Evolutionary conservation across 2,888 invertebrate genomes (phyloP).

Genomic region (Cremastobaeus sp.): DNA sequence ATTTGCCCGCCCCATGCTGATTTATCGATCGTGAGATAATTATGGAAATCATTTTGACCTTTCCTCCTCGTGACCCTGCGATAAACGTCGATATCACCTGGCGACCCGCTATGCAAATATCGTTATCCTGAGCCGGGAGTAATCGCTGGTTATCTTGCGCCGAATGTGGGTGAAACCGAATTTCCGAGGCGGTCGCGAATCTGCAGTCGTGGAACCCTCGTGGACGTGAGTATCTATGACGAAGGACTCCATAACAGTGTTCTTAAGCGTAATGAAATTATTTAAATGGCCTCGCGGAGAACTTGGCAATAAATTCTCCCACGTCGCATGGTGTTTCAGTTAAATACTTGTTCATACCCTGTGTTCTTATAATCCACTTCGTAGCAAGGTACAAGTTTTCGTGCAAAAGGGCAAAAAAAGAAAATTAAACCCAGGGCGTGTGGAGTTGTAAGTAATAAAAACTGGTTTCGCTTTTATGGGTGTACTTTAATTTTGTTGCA

Average conservation of each 20-base stretch:
- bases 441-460: slow-evolving; percentile 18
- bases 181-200: too few relatives aligned
- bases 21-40: slow-evolving; percentile 67
- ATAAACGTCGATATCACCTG: slow-evolving; percentile 40
- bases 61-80: slow-evolving; percentile 49
- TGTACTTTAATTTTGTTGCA: slow-evolving; percentile 23
- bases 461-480: slow-evolving; percentile 42
- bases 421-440: slow-evolving; percentile 23
- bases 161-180: slow-evolving; percentile 33
- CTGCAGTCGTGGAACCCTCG: too few relatives aligned
- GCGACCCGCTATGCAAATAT: slow-evolving; percentile 50
- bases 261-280: slow-evolving; percentile 42
- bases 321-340: slow-evolving; percentile 25
- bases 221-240: too few relatives aligned
- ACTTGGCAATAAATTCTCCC: slow-evolving; percentile 45
- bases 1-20: slow-evolving; percentile 64
- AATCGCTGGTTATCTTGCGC: slow-evolving; percentile 26
- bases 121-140: slow-evolving; percentile 36
- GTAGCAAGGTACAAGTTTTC: slow-evolving; percentile 22
- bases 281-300: slow-evolving; percentile 33
- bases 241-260: slow-evolving; percentile 8
- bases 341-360: slow-evolving; percentile 29
- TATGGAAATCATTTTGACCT: slow-evolving; percentile 61
- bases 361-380: slow-evolving; percentile 31
- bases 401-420: slow-evolving; percentile 12